Percentiles rank a stretch among this genome's conserved stretches.
These are phyloP conservation scores for Oxyruncus cristatus DNA, from an alignment of 2,113 vertebrate species.

Conservation along the genomic window DNA sequence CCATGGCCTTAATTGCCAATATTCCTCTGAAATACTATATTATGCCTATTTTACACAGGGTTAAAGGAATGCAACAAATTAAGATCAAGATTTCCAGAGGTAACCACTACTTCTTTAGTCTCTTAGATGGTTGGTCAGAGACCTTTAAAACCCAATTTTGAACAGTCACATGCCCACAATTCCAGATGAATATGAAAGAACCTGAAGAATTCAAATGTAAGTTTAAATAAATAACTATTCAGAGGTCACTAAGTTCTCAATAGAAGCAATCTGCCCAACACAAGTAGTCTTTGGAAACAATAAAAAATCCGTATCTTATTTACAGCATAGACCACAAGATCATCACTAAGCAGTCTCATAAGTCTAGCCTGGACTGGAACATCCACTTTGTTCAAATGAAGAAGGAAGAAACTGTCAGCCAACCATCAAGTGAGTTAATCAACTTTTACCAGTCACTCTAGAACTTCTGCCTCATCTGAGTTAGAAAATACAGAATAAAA, in stretches of 20 bases:
- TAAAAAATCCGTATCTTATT: neutral
- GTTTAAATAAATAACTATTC: neutral
- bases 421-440: neutral
- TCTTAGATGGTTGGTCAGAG: neutral
- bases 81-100: neutral
- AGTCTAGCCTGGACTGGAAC: neutral
- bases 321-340: neutral
- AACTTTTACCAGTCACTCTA: neutral
- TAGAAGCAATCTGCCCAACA: neutral
- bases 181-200: neutral
- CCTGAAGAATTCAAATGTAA: neutral
- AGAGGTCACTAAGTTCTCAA: neutral
- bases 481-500: conserved; percentile 1
- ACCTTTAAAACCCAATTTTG: neutral
- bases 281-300: neutral
- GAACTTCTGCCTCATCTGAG: neutral
- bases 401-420: neutral
- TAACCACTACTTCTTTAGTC: neutral
- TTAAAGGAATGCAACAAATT: neutral
- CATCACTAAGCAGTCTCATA: neutral
- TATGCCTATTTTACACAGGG: neutral
- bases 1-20: neutral
- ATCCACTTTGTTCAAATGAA: neutral
- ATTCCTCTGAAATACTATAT: neutral
- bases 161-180: neutral